phyloP scores from a whole-genome alignment of 2,113 vertebrate species.

The Clarias magur region DNA sequence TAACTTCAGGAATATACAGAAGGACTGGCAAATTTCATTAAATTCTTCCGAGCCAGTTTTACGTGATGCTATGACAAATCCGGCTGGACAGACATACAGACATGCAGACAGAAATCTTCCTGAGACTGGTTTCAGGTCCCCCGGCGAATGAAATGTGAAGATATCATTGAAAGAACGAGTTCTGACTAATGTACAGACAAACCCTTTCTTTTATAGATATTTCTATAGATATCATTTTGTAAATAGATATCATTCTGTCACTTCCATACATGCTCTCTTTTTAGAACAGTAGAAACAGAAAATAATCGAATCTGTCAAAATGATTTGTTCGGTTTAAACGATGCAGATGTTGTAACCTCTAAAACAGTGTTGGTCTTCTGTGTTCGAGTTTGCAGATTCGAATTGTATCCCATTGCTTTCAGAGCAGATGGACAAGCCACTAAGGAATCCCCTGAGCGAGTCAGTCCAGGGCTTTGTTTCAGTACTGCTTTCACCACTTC shows the following conservation, averaged over 20 bases:
- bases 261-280: not conserved
- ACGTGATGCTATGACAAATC: no score
- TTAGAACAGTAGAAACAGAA: not conserved
- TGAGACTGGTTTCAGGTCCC: no score
- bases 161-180: no score
- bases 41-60: no score
- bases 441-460: constrained; percentile 64
- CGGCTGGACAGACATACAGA: no score
- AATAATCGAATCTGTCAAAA: not conserved
- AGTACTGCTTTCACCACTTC: no score
- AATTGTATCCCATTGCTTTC: constrained; percentile 62
- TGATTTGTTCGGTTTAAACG: not conserved
- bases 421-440: constrained; percentile 67
- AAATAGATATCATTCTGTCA: not conserved
- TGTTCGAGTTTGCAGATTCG: constrained; percentile 34
- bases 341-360: not conserved
- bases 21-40: no score
- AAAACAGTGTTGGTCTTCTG: not conserved
- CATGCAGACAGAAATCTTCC: no score
- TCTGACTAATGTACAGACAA: no score
- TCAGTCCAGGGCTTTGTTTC: constrained; percentile 48
- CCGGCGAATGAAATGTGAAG: no score
- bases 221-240: not conserved
- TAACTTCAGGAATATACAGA: no score
- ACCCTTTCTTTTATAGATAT: no score